These are phyloP conservation scores for Falco novaeseelandiae DNA, from an alignment of 2,797 vertebrate genomes.

Conservation along the genomic window DNA sequence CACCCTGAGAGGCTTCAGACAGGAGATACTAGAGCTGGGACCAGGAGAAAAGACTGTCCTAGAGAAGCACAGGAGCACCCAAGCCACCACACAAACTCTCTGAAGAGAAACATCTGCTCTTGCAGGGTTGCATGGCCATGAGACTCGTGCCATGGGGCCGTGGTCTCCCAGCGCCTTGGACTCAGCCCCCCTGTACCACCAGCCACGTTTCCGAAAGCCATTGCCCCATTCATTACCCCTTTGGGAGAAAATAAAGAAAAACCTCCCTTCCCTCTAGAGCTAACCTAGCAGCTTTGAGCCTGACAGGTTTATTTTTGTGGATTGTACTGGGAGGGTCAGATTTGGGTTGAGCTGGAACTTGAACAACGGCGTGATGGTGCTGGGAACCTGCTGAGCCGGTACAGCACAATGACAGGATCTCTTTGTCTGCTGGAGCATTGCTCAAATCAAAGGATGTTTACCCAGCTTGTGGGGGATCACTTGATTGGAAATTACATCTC, in stretches of 20 bases:
- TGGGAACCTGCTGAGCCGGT: not conserved
- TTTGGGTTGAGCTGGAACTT: not conserved
- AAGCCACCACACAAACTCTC: not conserved
- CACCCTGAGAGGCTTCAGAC: not conserved
- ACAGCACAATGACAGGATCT: not conserved
- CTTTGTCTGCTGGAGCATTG: not conserved
- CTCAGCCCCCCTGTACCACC: not conserved
- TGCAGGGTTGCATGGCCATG: not conserved
- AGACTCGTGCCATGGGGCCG: not conserved
- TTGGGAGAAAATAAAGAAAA: not conserved
- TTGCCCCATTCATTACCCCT: not conserved
- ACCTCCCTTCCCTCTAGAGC: not conserved
- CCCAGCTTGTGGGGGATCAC: not conserved
- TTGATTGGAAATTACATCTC: slow-evolving; percentile 1
- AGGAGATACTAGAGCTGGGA: not conserved
- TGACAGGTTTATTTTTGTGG: not conserved
- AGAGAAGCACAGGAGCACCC: not conserved
- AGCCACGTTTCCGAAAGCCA: not conserved
- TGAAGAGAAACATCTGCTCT: not conserved
- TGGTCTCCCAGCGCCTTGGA: not conserved
- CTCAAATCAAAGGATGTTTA: not conserved
- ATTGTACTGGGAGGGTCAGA: not conserved
- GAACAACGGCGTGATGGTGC: rapidly evolving
- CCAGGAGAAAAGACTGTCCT: not conserved
- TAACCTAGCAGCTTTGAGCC: not conserved